Evolutionary conservation across 2,888 invertebrate genomes (phyloP).

Genomic region (Ectobius pallidus): DNA sequence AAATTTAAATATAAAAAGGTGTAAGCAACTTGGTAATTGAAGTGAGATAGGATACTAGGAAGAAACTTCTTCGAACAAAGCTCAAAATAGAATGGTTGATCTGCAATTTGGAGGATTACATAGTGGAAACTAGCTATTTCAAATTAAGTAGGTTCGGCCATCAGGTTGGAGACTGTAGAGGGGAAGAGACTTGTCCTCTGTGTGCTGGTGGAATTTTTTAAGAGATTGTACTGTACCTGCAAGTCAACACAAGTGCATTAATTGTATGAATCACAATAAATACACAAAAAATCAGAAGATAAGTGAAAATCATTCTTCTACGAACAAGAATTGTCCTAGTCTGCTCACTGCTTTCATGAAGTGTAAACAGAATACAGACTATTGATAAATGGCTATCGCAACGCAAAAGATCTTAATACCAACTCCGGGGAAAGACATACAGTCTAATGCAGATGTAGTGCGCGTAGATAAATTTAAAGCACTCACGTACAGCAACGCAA

Average conservation of each 20-base stretch:
- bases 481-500: background rate
- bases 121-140: background rate
- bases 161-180: background rate
- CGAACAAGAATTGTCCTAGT: slow-evolving; percentile 2
- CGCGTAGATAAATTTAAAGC: background rate
- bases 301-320: too few species aligned
- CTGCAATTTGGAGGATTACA: background rate
- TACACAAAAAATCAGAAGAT: too few species aligned
- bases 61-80: background rate
- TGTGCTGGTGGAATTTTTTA: background rate
- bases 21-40: too few species aligned
- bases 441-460: background rate
- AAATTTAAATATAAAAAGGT: too few species aligned
- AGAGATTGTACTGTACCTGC: background rate
- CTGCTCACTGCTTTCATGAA: too few species aligned
- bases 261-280: background rate
- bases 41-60: too few species aligned
- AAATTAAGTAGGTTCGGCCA: background rate
- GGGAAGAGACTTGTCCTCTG: background rate
- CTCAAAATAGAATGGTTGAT: background rate
- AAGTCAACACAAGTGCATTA: too few species aligned
- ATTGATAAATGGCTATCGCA: too few species aligned
- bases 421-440: background rate
- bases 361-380: too few species aligned
- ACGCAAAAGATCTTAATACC: background rate